Percentiles rank a stretch among this genome's conserved stretches.
Conservation (phyloP, 2,797 vertebrate species). For the Falco concolor region DNA sequence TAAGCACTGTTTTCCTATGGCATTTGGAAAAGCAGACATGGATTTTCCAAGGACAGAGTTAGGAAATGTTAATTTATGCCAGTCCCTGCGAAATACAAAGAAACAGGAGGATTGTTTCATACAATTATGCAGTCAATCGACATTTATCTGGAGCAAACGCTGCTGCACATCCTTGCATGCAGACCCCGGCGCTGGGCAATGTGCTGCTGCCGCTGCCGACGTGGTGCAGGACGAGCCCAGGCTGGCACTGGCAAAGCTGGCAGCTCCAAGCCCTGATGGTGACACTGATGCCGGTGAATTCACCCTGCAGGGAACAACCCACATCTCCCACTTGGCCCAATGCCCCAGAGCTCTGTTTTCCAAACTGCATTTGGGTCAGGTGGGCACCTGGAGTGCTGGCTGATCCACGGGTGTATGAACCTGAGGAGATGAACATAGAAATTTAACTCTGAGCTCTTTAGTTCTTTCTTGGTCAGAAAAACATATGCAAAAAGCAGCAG, state of each 20-base stretch:
- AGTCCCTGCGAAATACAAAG: not conserved
- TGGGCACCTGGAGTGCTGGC: not conserved
- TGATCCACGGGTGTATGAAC: not conserved
- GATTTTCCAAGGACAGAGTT: not conserved
- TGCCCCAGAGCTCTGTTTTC: not conserved
- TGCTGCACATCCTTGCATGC: not conserved
- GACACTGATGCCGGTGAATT: not conserved
- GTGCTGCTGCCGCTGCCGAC: not conserved
- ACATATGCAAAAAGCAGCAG: not conserved
- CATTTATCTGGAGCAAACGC: not conserved
- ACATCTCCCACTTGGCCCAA: not conserved
- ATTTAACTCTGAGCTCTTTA: not conserved
- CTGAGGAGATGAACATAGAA: not conserved
- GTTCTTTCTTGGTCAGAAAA: not conserved
- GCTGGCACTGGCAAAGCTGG: not conserved
- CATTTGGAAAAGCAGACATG: not conserved
- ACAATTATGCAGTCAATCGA: not conserved
- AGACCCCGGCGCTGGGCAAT: fast-evolving
- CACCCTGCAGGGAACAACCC: not conserved
- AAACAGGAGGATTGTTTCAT: not conserved
- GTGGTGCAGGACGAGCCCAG: fast-evolving
- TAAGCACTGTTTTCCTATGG: not conserved
- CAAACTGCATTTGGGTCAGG: not conserved
- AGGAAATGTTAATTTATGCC: not conserved
- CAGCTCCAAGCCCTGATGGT: not conserved